A percentile compares a stretch with the other conserved stretches of the same genome.
phyloP scores from a whole-genome alignment of 2,797 vertebrate genomes.

The Darevskia nairensis region DNA sequence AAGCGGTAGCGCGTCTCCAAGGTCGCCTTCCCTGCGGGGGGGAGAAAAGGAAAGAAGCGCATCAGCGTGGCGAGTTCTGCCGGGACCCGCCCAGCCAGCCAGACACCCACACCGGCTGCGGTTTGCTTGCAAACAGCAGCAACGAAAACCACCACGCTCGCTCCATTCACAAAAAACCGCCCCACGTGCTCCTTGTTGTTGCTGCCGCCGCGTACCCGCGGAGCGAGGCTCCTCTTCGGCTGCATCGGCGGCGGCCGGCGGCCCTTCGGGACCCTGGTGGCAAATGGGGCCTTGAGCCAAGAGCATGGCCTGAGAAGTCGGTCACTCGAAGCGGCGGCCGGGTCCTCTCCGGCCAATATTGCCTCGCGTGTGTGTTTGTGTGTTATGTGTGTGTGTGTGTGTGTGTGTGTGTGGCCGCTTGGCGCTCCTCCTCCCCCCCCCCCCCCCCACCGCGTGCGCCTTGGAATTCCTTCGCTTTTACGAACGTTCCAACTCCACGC shows the following conservation, averaged over 20 bases:
- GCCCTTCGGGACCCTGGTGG: background rate
- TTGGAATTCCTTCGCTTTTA: background rate
- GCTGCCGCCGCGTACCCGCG: background rate
- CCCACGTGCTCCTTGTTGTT: background rate
- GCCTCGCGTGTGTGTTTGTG: background rate
- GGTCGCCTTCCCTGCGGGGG: slow-evolving; percentile 47
- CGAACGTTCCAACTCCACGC: background rate
- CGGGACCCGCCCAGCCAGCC: background rate
- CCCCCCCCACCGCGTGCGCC: background rate
- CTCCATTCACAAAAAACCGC: background rate
- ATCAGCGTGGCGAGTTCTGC: background rate
- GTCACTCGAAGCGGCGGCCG: too few species aligned
- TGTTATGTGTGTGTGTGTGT: too few species aligned
- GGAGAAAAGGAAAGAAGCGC: background rate
- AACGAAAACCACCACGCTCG: background rate
- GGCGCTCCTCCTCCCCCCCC: too few species aligned
- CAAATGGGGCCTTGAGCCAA: background rate
- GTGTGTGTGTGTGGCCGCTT: background rate
- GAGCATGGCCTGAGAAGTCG: slow-evolving; percentile 1
- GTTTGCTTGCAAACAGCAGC: background rate
- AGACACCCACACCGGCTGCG: too few species aligned
- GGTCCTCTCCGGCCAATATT: background rate
- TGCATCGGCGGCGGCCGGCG: background rate
- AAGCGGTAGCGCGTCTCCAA: slow-evolving; percentile 64
- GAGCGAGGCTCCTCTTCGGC: background rate